Evolutionary conservation across 1,140 invertebrate genomes (phyloP).

Genomic region (Tetraneura akinire): DNA sequence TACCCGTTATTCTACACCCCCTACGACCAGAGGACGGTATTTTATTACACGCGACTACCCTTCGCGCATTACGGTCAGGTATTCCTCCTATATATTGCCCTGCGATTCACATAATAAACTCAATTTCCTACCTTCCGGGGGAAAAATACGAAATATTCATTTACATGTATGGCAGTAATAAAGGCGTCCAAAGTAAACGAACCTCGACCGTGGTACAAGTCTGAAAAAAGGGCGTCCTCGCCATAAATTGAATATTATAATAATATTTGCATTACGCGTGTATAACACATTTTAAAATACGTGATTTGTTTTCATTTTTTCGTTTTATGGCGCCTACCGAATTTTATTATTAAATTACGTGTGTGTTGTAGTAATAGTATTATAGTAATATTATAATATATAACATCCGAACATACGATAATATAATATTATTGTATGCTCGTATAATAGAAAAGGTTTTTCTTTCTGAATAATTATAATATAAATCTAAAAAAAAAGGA

Average conservation of each 20-base stretch:
- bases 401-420: no score
- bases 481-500: no score
- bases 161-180: constrained; percentile 28
- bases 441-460: no score
- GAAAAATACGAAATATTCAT: constrained; percentile 37
- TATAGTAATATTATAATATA: no score
- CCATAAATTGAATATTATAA: constrained; percentile 25
- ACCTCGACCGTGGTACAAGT: not conserved
- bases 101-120: constrained; percentile 36
- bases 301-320: not conserved
- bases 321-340: no score
- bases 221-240: constrained; percentile 11
- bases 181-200: constrained; percentile 33
- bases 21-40: not conserved
- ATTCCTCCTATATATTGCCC: constrained; percentile 5
- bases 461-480: no score
- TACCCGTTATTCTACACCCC: not conserved
- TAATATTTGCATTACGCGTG: constrained; percentile 16
- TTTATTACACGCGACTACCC: constrained; percentile 41
- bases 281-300: constrained; percentile 3
- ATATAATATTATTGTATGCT: no score
- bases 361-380: no score
- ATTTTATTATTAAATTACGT: no score
- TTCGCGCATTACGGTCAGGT: constrained; percentile 23
- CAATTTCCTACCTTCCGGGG: constrained; percentile 9